Evolutionary conservation across 1,140 invertebrate species (phyloP).

Genomic region (Venturia canescens): DNA sequence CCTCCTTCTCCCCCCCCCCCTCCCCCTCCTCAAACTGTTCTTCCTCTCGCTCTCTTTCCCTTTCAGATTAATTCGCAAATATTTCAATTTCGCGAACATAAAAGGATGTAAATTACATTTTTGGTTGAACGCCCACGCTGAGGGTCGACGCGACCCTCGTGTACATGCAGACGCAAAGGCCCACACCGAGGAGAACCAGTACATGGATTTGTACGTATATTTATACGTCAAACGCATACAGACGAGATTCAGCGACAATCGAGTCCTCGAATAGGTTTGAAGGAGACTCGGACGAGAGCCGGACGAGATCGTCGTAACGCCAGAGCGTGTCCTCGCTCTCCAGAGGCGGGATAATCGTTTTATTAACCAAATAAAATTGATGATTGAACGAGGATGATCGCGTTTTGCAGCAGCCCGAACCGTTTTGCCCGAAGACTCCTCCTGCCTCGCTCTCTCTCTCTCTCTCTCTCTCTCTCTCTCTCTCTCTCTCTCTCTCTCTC

Average conservation of each 20-base stretch:
- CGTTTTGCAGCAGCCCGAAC: slow-evolving; percentile 53
- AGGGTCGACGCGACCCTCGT: slow-evolving; percentile 55
- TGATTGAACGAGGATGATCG: slow-evolving; percentile 72
- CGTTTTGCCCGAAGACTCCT: background rate
- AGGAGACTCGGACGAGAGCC: slow-evolving; percentile 33
- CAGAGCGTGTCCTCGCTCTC: slow-evolving; percentile 35
- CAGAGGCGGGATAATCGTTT: slow-evolving; percentile 72
- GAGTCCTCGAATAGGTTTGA: slow-evolving; percentile 16
- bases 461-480: background rate
- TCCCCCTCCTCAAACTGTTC: background rate
- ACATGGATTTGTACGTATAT: background rate
- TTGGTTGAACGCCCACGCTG: slow-evolving; percentile 70
- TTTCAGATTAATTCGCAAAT: slow-evolving; percentile 69
- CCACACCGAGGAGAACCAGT: slow-evolving; percentile 31
- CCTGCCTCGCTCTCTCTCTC: background rate
- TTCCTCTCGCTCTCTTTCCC: slow-evolving; percentile 1
- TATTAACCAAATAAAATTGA: slow-evolving; percentile 77
- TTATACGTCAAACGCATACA: background rate
- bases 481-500: slow-evolving; percentile 11
- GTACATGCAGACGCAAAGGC: slow-evolving; percentile 46
- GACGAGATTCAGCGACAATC: slow-evolving; percentile 42
- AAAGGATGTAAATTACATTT: slow-evolving; percentile 78
- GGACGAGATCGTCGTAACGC: slow-evolving; percentile 19
- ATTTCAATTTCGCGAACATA: slow-evolving; percentile 76
- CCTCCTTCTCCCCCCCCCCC: background rate